Conservation (phyloP, 1,140 invertebrate genomes). For the Artemia franciscana region DNA sequence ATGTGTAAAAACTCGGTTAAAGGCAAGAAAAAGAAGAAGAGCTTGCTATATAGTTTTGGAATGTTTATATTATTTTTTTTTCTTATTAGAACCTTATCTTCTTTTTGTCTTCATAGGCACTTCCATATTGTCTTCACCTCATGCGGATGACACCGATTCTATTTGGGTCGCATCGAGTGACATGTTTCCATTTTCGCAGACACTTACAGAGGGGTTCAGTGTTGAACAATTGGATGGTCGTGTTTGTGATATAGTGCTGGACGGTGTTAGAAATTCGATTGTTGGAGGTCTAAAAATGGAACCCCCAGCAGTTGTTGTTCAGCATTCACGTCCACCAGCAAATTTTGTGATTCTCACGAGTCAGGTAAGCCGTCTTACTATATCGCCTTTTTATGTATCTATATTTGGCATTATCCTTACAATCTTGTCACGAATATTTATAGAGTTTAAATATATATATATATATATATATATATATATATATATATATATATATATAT, state of each 20-base stretch:
- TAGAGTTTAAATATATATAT: no score
- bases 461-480: no score
- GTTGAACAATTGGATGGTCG: conserved; percentile 6
- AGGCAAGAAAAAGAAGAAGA: no score
- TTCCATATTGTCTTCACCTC: conserved; percentile 38
- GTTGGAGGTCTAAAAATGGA: background rate
- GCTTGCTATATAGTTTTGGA: no score
- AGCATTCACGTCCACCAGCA: conserved; percentile 4
- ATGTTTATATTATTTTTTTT: no score
- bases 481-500: no score
- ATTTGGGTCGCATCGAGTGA: conserved; percentile 51
- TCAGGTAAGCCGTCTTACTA: no score
- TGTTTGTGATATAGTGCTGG: conserved; percentile 9
- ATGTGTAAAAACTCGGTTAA: no score
- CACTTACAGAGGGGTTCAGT: conserved; percentile 29
- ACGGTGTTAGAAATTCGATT: background rate
- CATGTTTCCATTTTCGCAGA: conserved; percentile 34
- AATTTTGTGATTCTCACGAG: conserved; percentile 8
- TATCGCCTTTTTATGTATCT: no score
- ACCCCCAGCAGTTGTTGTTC: conserved; percentile 6
- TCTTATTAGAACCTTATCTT: no score
- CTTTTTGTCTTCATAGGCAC: conserved; percentile 24
- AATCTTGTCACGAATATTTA: no score
- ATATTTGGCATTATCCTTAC: no score
- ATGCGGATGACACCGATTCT: conserved; percentile 26